Conservation (phyloP, 2,797 vertebrate species). For the Acanthornis magna region DNA sequence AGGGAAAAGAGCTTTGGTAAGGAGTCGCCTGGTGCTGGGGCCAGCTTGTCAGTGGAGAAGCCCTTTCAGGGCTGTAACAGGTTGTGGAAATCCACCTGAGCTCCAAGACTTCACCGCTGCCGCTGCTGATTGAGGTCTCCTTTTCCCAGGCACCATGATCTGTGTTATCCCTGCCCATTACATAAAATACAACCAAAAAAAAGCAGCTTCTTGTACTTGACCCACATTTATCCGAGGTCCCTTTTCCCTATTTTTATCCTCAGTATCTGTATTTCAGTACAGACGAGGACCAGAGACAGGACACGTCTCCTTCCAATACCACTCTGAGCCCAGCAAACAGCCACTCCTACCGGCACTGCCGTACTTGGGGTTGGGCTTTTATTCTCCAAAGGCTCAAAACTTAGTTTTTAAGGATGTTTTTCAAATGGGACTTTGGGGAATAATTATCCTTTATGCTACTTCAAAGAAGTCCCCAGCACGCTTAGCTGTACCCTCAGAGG, state of each 20-base stretch:
- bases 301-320: neutral
- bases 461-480: neutral
- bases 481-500: neutral
- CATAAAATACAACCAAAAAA: neutral
- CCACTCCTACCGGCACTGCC: neutral
- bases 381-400: neutral
- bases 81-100: neutral
- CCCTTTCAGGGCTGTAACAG: neutral
- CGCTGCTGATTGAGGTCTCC: neutral
- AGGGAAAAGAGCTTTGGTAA: neutral
- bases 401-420: conserved; percentile 7
- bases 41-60: neutral
- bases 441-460: conserved; percentile 20
- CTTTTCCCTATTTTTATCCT: neutral
- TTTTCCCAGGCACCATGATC: neutral
- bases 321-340: neutral
- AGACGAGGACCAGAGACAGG: neutral
- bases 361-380: neutral
- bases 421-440: neutral
- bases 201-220: neutral
- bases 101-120: neutral
- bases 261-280: neutral
- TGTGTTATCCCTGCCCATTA: neutral
- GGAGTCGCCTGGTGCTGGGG: neutral
- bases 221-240: neutral